Base-by-base conservation (phyloP, 2,113 vertebrate genomes). In the Mastomys coucha region DNA sequence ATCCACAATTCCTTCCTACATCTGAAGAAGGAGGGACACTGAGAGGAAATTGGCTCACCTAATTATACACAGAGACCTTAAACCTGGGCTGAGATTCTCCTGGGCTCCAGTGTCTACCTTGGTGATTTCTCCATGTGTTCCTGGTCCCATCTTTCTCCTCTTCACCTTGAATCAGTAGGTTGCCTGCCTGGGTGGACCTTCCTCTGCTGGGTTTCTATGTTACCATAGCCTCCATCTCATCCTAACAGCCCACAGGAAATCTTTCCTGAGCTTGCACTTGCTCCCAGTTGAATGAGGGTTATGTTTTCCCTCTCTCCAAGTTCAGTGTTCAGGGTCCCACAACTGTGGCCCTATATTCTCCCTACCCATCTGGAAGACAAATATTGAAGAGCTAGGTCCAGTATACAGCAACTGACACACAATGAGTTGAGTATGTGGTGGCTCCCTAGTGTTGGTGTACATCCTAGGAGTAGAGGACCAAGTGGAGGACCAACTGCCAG, bases 321-420 rank as follows among this genome's bases (percentile, higher is more conserved):
- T 33, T 45, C 17, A 19, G 12, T n/a, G 12, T 24, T 72, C 65
- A 49, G 20, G 19, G 14, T 73, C 39, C 14, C 72, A 63, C 16
- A 49, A 8, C 33, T 92, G 26, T 42, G 14, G 12, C 33, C 53
- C 10, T 51, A 14, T 2, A 0, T 60, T 67, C 13, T 76, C 13
- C 26, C 28, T 20, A 28, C n/a, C 26, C n/a, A 28, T 31, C 8
- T 22, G 0, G 49, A 95, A 81, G 42, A 22, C 70, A 81, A 42
- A 14, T 3, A 9, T 31, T 7, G 63, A 11, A 89, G 16, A 24
- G 10, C 31, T 31, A 16, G n/a, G 26, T n/a, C 11, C 2, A 28
- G 7, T 8, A 14, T 39, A 17, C 1, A 19, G 39, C 12, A 63
- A 60, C 0, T 1, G 19, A 19, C 9, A 3, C 0, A 5, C 2